Evolutionary conservation across 2,888 invertebrate species (phyloP), one percentile per base, ranked within the genome.

Genomic region (Caenorhabditis doughertyi): DNA sequence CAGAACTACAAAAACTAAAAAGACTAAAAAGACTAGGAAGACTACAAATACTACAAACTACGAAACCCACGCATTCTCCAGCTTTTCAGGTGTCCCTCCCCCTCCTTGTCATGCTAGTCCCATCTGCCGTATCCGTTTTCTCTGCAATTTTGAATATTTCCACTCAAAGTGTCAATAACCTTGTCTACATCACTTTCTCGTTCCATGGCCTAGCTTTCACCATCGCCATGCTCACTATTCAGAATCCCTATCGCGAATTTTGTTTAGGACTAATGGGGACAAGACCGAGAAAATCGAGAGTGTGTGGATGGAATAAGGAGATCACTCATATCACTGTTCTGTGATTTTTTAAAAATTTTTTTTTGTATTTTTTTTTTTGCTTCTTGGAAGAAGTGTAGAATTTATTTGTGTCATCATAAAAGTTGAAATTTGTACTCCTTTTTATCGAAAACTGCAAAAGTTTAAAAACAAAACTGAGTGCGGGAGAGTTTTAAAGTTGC

Each of bases 1-100:
- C 44, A n/a, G 16, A 21, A 64, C 64, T 18, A 47, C 64, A 64
- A 64, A 64, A 47, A 47, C 9, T 3, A 47, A 49, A 16, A 47
- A 64, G 1, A 64, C 47, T 29, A 64, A 29, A 29, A 49, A 64
- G 21, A 29, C 32, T n/a, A 49, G 64, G 0, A 64, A 8, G 3
- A 47, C 16, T 8, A 64, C 29, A 1, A 44, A 27, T 16, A 55
- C 42, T 3, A 18, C 44, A 32, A 70, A 70, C 42, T 70, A 42
- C 67, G 53, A 23, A 13, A 67, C 39, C 18, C 67, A n/a, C n/a
- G n/a, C n/a, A 13, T 16, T 3, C 5, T 11, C 5, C 5, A 11
- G 3, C 3, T 9, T 16, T 44, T 44, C 3, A 44, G 44, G 44
- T 44, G 3, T 44, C n/a, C 13, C 44, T 44, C 13, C 44, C 44